Conservation (phyloP, 1,140 invertebrate species). For the Drosophila nannoptera region DNA sequence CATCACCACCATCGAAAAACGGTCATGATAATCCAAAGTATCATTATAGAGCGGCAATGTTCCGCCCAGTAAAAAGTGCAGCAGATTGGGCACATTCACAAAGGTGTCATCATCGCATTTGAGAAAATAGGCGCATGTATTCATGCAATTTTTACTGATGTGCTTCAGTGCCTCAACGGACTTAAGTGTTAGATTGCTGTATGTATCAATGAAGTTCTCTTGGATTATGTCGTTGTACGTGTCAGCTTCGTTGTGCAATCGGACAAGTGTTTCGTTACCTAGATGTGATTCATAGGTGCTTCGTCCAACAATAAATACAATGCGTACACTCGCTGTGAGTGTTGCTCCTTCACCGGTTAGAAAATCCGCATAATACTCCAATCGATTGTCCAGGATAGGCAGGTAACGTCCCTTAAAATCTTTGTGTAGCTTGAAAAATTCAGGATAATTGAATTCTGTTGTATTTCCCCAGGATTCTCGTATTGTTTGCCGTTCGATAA, state of each 20-base stretch:
- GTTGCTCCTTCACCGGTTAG: slow-evolving; percentile 29
- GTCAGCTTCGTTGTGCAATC: slow-evolving; percentile 60
- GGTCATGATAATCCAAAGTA: slow-evolving; percentile 68
- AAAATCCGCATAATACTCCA: slow-evolving; percentile 51
- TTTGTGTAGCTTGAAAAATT: slow-evolving; percentile 69
- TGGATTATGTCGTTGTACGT: slow-evolving; percentile 89
- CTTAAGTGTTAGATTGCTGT: slow-evolving; percentile 95
- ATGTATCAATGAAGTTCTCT: slow-evolving; percentile 92
- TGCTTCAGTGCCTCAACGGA: slow-evolving; percentile 92
- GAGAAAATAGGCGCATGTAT: slow-evolving; percentile 84
- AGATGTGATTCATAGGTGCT: slow-evolving; percentile 41
- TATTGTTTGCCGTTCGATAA: slow-evolving; percentile 84
- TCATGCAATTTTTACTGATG: slow-evolving; percentile 84
- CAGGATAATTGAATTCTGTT: slow-evolving; percentile 81
- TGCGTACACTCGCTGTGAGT: slow-evolving; percentile 41
- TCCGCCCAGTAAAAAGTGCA: slow-evolving; percentile 79
- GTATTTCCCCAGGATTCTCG: slow-evolving; percentile 89
- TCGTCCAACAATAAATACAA: slow-evolving; percentile 69
- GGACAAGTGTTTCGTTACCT: slow-evolving; percentile 63
- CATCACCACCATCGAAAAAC: slow-evolving; percentile 43
- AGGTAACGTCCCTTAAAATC: slow-evolving; percentile 62
- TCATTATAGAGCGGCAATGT: slow-evolving; percentile 77
- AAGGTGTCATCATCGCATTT: slow-evolving; percentile 93
- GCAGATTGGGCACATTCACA: slow-evolving; percentile 85
- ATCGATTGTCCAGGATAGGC: slow-evolving; percentile 34